Conservation (phyloP, 2,888 invertebrate species). For the Troglohyphantes excavatus region DNA sequence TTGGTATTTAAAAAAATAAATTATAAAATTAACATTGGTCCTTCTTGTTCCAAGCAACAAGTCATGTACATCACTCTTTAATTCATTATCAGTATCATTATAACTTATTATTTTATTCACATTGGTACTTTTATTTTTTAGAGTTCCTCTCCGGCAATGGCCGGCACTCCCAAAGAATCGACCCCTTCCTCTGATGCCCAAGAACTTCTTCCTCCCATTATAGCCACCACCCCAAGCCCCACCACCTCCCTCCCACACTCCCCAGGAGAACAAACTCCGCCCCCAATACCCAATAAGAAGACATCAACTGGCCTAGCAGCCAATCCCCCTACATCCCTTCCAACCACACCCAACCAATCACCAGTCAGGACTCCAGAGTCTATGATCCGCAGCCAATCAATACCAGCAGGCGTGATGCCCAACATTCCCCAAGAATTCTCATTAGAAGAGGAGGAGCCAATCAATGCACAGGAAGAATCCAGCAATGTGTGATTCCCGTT, state of each 20-base stretch:
- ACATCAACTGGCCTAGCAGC: constrained; percentile 5
- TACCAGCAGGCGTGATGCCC: constrained; percentile 70
- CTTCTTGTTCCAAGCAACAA: too few species aligned
- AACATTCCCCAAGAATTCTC: constrained; percentile 63
- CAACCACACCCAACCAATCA: constrained; percentile 50
- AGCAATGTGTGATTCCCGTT: constrained; percentile 35
- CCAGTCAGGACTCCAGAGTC: constrained; percentile 71
- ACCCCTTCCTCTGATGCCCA: constrained; percentile 23
- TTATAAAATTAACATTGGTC: too few species aligned
- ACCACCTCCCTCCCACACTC: neutral
- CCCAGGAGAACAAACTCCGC: constrained; percentile 37
- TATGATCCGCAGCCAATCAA: constrained; percentile 64
- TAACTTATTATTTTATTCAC: neutral
- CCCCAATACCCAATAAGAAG: constrained; percentile 65
- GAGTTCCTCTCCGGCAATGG: constrained; percentile 55
- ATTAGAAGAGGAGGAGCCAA: constrained; percentile 39
- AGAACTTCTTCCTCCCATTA: constrained; percentile 21
- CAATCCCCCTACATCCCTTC: constrained; percentile 44
- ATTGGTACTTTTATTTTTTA: neutral
- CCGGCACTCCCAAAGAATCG: constrained; percentile 25
- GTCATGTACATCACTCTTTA: too few species aligned
- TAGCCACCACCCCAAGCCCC: constrained; percentile 31
- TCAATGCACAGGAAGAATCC: constrained; percentile 20
- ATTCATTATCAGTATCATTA: too few species aligned
- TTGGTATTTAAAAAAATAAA: too few species aligned